Conservation (phyloP, 2,888 invertebrate genomes). For the Anthrax anthrax region DNA sequence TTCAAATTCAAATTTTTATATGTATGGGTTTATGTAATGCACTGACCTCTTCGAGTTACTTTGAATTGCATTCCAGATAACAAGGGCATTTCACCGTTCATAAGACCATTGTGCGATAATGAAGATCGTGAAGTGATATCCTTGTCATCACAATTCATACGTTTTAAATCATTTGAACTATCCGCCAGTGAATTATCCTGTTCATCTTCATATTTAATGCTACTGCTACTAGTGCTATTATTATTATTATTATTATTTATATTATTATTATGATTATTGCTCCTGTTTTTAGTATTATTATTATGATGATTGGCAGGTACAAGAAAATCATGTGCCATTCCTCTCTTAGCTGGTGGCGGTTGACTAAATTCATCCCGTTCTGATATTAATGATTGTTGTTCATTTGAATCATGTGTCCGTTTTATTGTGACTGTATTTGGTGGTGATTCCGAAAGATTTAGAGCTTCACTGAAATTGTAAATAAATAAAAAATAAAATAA, state of each 20-base stretch:
- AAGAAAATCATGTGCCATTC: constrained; percentile 19
- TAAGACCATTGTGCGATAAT: constrained; percentile 10
- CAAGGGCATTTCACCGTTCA: constrained; percentile 12
- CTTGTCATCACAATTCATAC: constrained; percentile 13
- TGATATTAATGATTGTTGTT: constrained; percentile 6
- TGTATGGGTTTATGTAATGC: too few relatives aligned
- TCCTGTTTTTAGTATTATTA: background rate
- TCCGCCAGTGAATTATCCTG: constrained; percentile 4
- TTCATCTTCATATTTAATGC: background rate
- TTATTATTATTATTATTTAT: background rate
- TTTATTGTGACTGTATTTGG: constrained; percentile 37
- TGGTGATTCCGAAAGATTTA: constrained; percentile 61
- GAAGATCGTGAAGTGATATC: constrained; percentile 15
- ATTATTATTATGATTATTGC: background rate
- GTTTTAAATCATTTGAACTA: constrained; percentile 3
- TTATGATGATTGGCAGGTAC: constrained; percentile 4
- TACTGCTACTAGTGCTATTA: background rate
- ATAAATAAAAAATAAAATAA: background rate
- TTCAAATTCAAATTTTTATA: too few relatives aligned
- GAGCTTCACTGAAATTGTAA: constrained; percentile 48
- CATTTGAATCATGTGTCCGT: constrained; percentile 34
- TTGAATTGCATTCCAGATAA: constrained; percentile 47
- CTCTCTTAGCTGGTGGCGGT: constrained; percentile 48
- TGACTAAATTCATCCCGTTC: constrained; percentile 33
- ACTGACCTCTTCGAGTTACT: constrained; percentile 75